Conservation (phyloP, 2,113 vertebrate species). For the Camelus bactrianus region DNA sequence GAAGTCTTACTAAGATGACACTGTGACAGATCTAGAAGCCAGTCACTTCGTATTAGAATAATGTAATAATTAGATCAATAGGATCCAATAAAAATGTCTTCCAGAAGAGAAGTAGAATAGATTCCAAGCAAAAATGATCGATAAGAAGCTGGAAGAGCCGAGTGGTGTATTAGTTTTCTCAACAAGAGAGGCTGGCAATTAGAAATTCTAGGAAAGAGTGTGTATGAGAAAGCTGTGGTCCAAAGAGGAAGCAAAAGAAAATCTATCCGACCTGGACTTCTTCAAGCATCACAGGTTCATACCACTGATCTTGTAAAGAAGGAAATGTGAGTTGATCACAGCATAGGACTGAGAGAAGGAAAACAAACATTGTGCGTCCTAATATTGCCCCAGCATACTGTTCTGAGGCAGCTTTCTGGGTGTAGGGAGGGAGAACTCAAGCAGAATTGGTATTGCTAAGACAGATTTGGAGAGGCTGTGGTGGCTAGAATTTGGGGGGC, state of each 20-base stretch:
- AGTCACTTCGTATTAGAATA: background rate
- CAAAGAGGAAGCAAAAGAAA: background rate
- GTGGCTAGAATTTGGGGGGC: background rate
- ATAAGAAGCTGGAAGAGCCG: background rate
- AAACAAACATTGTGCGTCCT: background rate
- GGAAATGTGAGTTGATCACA: background rate
- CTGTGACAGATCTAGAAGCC: background rate
- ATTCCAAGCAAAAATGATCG: background rate
- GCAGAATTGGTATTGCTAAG: background rate
- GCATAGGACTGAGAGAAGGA: background rate
- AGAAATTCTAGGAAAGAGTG: background rate
- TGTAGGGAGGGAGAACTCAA: background rate
- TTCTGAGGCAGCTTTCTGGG: background rate
- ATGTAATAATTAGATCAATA: background rate
- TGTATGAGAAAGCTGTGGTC: background rate
- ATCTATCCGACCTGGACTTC: background rate
- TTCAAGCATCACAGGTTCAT: background rate
- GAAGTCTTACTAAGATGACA: background rate
- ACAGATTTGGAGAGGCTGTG: background rate
- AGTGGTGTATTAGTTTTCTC: background rate
- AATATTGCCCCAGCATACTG: background rate
- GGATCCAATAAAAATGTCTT: background rate
- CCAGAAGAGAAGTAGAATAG: background rate
- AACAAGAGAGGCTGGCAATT: background rate
- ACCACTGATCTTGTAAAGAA: background rate